Conservation (phyloP, 2,888 invertebrate species). For the Caenorhabditis panamensis region DNA sequence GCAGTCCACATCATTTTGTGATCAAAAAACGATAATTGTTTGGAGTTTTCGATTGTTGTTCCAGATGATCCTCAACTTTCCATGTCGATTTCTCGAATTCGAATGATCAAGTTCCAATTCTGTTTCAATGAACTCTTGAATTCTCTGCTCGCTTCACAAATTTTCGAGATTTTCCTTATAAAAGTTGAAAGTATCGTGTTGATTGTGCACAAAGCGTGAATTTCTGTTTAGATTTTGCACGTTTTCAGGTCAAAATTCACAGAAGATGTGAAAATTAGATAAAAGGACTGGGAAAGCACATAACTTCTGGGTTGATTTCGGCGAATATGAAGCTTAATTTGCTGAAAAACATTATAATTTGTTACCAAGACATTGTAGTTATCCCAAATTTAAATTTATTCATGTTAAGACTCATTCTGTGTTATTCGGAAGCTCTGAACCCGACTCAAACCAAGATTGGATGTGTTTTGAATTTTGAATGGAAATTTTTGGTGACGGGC, state of each 20-base stretch:
- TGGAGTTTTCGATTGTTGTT: too few species aligned
- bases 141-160: neutral
- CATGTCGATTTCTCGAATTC: neutral
- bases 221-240: neutral
- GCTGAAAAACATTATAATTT: too few species aligned
- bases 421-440: too few species aligned
- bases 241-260: neutral
- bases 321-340: too few species aligned
- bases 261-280: neutral
- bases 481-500: too few species aligned
- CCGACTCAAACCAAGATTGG: too few species aligned
- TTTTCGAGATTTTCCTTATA: neutral
- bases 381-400: too few species aligned
- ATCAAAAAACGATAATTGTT: too few species aligned
- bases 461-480: too few species aligned
- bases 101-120: neutral
- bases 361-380: too few species aligned
- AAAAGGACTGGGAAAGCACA: neutral
- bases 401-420: too few species aligned
- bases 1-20: neutral
- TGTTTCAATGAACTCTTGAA: neutral
- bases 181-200: neutral
- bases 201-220: slow-evolving; percentile 2
- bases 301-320: too few species aligned
- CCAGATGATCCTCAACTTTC: neutral